A percentile compares a stretch with the other conserved stretches of the same genome.
phyloP scores from a whole-genome alignment of 2,888 invertebrate species.

The Megalurothrips usitatus region DNA sequence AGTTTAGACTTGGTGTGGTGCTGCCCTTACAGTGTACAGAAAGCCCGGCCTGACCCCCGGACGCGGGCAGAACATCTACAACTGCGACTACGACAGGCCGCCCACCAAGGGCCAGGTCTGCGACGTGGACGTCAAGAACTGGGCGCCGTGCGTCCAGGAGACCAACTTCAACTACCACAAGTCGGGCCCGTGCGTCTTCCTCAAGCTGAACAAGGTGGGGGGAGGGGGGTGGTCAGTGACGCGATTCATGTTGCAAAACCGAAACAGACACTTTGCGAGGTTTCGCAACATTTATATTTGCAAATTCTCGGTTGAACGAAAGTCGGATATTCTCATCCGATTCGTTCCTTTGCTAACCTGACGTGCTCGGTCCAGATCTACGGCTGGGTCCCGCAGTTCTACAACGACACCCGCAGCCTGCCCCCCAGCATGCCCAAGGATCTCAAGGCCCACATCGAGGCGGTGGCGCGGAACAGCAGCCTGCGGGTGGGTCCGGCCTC shows the following conservation, averaged over 20 bases:
- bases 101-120: constrained; percentile 75
- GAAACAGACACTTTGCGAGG: too few relatives aligned
- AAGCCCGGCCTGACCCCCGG: constrained; percentile 66
- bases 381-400: constrained; percentile 81
- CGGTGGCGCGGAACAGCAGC: constrained; percentile 44
- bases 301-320: too few relatives aligned
- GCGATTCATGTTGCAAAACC: too few relatives aligned
- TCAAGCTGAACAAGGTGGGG: constrained; percentile 82
- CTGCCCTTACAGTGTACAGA: constrained; percentile 70
- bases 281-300: too few relatives aligned
- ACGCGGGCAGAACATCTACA: constrained; percentile 68
- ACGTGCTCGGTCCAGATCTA: constrained; percentile 57
- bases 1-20: too few relatives aligned
- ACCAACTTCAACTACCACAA: constrained; percentile 85
- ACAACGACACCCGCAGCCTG: constrained; percentile 63
- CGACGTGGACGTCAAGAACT: constrained; percentile 74
- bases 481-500: constrained; percentile 35
- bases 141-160: constrained; percentile 74
- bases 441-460: constrained; percentile 63
- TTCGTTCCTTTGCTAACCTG: too few relatives aligned
- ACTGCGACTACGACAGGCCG: constrained; percentile 67
- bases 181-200: constrained; percentile 87
- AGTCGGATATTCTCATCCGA: too few relatives aligned
- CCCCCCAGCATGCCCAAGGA: constrained; percentile 70
- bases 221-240: too few relatives aligned